These are phyloP conservation scores for Nyctalus aviator DNA, from an alignment of 2,797 vertebrate species.

Conservation along the genomic window DNA sequence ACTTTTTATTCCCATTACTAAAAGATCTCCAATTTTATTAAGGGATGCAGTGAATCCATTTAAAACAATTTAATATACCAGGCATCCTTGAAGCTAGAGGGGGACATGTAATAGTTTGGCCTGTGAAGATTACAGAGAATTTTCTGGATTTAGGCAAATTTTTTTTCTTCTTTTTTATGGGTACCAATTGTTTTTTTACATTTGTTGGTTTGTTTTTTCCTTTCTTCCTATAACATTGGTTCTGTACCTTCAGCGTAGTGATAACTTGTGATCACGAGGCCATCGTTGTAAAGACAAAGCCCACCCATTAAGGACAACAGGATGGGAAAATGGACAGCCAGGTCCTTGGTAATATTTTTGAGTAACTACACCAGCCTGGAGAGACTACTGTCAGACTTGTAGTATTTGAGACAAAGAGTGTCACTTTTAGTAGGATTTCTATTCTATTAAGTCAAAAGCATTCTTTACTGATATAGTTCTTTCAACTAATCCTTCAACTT, in stretches of 20 bases:
- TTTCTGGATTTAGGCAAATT: background rate
- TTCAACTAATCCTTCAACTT: background rate
- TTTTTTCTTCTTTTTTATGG: background rate
- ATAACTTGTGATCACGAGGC: background rate
- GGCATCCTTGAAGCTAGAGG: background rate
- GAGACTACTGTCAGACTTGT: background rate
- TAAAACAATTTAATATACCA: constrained; percentile 23
- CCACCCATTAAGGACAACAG: background rate
- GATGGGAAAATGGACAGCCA: background rate
- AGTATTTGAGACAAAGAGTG: background rate
- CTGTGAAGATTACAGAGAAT: background rate
- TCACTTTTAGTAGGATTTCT: background rate
- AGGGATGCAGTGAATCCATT: background rate
- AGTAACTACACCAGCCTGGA: background rate
- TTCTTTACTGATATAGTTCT: background rate
- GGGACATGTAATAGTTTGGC: background rate
- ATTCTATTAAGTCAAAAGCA: background rate
- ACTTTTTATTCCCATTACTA: background rate
- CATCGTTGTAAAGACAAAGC: background rate
- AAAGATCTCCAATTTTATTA: background rate
- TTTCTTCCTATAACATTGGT: background rate
- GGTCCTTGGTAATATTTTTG: background rate
- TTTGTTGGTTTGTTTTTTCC: background rate
- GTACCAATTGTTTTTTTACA: background rate
- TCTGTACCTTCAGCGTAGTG: background rate